A percentile compares a stretch with the other conserved stretches of the same genome.
phyloP scores from a whole-genome alignment of 2,888 invertebrate genomes.

The Luffia ferchaultella region DNA sequence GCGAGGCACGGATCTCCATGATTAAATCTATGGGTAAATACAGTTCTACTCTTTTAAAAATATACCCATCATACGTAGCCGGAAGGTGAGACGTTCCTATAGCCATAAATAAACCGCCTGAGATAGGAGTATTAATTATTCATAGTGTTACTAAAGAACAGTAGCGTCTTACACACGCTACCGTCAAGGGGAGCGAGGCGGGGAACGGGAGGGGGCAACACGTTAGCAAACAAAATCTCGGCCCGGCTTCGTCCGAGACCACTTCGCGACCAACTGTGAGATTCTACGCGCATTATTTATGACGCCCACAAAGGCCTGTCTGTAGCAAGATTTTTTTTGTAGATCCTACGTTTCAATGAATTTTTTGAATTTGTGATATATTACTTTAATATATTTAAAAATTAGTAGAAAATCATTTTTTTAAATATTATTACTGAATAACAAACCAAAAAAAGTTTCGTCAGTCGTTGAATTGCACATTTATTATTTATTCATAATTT shows the following conservation, averaged over 20 bases:
- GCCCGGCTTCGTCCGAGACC: constrained; percentile 16
- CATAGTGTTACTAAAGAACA: background rate
- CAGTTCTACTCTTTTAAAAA: too few species aligned
- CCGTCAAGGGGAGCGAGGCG: background rate
- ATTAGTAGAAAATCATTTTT: too few species aligned
- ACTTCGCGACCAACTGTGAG: constrained; percentile 46
- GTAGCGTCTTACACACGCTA: background rate
- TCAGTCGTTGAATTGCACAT: too few species aligned
- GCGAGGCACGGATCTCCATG: too few species aligned
- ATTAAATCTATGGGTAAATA: too few species aligned
- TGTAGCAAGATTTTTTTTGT: constrained; percentile 20
- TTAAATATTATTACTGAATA: too few species aligned
- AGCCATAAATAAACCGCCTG: too few species aligned
- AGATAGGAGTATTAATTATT: background rate
- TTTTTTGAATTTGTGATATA: background rate
- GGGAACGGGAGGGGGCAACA: background rate
- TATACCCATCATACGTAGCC: too few species aligned
- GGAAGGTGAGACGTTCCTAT: too few species aligned
- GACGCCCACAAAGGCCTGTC: constrained; percentile 16
- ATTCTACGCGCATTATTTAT: constrained; percentile 35
- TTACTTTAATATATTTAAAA: constrained; percentile 12
- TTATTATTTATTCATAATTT: too few species aligned
- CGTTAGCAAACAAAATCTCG: background rate
- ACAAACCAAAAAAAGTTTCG: too few species aligned
- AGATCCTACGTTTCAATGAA: constrained; percentile 25